Percentiles rank a stretch among this genome's conserved stretches.
Conservation (phyloP, 2,797 vertebrate species). For the Psittacula echo region DNA sequence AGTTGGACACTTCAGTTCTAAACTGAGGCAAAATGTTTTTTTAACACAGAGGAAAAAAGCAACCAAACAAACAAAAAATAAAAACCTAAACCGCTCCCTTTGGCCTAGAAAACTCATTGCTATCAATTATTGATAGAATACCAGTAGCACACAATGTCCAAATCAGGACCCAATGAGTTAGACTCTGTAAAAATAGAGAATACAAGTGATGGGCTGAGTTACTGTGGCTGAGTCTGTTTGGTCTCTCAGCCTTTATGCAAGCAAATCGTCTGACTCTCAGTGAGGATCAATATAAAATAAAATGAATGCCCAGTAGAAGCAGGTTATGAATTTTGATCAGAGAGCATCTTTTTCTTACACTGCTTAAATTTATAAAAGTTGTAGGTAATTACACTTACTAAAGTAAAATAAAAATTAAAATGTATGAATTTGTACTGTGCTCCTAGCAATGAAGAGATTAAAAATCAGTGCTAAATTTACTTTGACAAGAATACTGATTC, state of each 20-base stretch:
- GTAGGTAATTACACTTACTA: slow-evolving; percentile 65
- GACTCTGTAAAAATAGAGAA: background rate
- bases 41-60: background rate
- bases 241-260: background rate
- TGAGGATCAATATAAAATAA: slow-evolving; percentile 33
- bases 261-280: background rate
- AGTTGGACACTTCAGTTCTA: background rate
- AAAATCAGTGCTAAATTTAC: slow-evolving; percentile 62
- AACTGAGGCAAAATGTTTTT: background rate
- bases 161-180: background rate
- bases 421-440: slow-evolving; percentile 60
- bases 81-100: background rate
- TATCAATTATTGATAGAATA: background rate
- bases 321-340: slow-evolving; percentile 58
- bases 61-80: accelerated
- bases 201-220: background rate
- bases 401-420: slow-evolving; percentile 71
- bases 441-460: slow-evolving; percentile 53
- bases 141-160: background rate
- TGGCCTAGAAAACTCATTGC: background rate
- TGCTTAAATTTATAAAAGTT: slow-evolving; percentile 52
- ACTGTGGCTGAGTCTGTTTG: background rate
- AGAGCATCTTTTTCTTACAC: slow-evolving; percentile 22
- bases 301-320: slow-evolving; percentile 22
- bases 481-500: slow-evolving; percentile 57